A percentile compares a stretch with the other conserved stretches of the same genome.
phyloP scores from a whole-genome alignment of 2,113 vertebrate species.

The Heterotilapia buettikoferi region DNA sequence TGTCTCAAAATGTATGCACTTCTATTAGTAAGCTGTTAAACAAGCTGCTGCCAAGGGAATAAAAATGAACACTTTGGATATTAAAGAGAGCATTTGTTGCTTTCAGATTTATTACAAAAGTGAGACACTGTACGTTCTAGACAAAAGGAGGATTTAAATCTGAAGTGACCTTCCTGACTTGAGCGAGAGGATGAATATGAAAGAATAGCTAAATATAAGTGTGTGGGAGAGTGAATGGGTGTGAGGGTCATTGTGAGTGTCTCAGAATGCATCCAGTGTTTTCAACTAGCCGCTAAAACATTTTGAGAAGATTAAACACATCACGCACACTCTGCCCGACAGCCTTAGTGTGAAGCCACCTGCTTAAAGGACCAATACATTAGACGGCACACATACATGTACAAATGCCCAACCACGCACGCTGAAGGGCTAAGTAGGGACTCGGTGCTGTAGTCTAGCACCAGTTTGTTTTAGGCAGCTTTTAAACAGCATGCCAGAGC shows the following conservation, averaged over 20 bases:
- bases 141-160: slow-evolving; percentile 59
- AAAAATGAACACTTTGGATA: slow-evolving; percentile 53
- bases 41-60: slow-evolving; percentile 18
- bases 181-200: slow-evolving; percentile 34
- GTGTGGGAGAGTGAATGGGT: slow-evolving; percentile 16
- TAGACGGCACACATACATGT: background rate
- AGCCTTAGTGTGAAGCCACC: background rate
- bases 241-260: background rate
- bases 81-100: slow-evolving; percentile 53
- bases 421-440: slow-evolving; percentile 44
- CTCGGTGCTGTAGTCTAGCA: slow-evolving; percentile 33
- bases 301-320: background rate
- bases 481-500: slow-evolving; percentile 62
- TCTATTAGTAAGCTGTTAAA: slow-evolving; percentile 53
- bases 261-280: background rate
- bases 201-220: slow-evolving; percentile 23
- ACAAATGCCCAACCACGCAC: background rate
- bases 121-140: slow-evolving; percentile 11
- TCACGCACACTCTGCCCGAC: background rate
- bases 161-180: slow-evolving; percentile 47
- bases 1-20: slow-evolving; percentile 4
- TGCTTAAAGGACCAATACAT: background rate
- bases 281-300: background rate
- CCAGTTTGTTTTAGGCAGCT: slow-evolving; percentile 65
- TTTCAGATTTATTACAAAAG: slow-evolving; percentile 58